These are phyloP conservation scores for Hemibagrus guttatus DNA, from an alignment of 2,797 vertebrate species.

Conservation along the genomic window DNA sequence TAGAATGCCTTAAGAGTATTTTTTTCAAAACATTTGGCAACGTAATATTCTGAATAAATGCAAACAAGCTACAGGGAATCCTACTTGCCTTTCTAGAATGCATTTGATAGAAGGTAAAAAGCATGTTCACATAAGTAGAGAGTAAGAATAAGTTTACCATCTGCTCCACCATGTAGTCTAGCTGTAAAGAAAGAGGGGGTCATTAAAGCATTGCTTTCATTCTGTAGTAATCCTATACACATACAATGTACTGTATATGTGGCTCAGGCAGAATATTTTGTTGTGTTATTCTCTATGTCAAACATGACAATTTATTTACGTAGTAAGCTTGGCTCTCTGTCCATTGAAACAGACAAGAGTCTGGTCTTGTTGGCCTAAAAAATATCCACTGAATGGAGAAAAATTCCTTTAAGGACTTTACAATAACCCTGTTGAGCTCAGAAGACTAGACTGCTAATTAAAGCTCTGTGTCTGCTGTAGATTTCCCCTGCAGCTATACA, in stretches of 20 bases:
- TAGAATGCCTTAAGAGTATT: background rate
- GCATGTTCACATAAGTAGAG: background rate
- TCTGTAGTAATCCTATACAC: background rate
- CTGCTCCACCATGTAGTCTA: background rate
- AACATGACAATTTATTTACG: background rate
- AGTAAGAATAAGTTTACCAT: background rate
- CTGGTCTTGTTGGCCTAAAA: background rate
- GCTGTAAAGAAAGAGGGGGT: background rate
- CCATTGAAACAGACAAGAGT: background rate
- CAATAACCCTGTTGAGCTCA: background rate
- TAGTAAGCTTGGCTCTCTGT: background rate
- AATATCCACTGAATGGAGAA: background rate
- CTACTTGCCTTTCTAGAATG: background rate
- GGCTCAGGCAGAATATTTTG: background rate
- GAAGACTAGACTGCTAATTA: background rate
- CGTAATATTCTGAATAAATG: background rate
- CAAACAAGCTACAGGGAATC: background rate
- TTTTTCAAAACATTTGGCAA: background rate
- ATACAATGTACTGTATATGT: background rate
- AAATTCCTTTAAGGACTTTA: background rate
- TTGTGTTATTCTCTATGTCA: background rate
- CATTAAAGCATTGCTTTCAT: background rate
- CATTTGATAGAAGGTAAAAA: background rate
- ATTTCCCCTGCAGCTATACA: background rate
- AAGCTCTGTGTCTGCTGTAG: background rate